phyloP scores from a whole-genome alignment of 1,140 invertebrate genomes.

The Drosophila jambulina region DNA sequence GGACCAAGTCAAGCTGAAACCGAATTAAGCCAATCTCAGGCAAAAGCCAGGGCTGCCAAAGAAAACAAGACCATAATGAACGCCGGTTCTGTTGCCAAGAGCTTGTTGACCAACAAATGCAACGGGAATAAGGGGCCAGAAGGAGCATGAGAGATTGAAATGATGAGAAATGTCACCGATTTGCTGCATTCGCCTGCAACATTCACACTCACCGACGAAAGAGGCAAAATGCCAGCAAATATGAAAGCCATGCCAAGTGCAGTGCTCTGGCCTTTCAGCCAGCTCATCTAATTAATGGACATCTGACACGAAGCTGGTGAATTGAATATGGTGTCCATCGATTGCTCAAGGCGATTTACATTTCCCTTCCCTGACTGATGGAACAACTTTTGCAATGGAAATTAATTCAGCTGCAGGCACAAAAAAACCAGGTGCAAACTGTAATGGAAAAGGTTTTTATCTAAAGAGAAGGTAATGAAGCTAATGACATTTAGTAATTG shows the following conservation, averaged over 20 bases:
- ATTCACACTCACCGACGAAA: neutral
- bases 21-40: constrained; percentile 37
- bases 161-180: constrained; percentile 31
- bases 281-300: constrained; percentile 21
- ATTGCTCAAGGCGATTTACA: constrained; percentile 16
- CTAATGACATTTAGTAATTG: constrained; percentile 1
- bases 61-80: constrained; percentile 62
- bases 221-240: constrained; percentile 1
- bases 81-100: constrained; percentile 53
- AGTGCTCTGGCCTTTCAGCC: neutral
- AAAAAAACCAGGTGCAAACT: neutral
- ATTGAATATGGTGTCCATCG: neutral
- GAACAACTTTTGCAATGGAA: constrained; percentile 6
- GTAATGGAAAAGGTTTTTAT: neutral
- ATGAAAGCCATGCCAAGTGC: constrained; percentile 16
- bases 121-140: constrained; percentile 7
- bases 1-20: constrained; percentile 49
- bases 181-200: constrained; percentile 2
- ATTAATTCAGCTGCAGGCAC: constrained; percentile 6
- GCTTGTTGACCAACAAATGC: constrained; percentile 62
- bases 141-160: neutral
- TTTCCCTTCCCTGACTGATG: constrained; percentile 7
- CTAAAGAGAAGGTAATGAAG: neutral
- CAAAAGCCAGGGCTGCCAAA: constrained; percentile 29
- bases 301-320: constrained; percentile 2